Evolutionary conservation across 2,797 vertebrate species (phyloP).

Genomic region (Tiaroga cobitis): DNA sequence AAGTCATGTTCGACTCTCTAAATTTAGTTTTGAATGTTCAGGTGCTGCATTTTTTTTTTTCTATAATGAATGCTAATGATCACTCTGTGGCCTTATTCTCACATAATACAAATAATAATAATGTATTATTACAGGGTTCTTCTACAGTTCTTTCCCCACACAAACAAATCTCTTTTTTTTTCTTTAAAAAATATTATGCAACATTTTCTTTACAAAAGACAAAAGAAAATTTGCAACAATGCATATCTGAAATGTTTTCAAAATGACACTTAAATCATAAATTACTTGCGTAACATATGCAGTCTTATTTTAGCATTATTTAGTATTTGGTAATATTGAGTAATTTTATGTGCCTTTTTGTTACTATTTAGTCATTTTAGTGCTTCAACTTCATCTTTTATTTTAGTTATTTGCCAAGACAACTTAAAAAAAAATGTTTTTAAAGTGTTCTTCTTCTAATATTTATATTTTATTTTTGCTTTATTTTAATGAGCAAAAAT

Average conservation of each 20-base stretch:
- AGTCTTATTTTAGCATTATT: neutral
- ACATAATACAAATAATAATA: neutral
- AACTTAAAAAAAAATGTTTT: no score
- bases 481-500: neutral
- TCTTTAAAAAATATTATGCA: neutral
- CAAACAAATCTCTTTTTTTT: neutral
- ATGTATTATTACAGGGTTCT: neutral
- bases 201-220: neutral
- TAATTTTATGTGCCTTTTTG: neutral
- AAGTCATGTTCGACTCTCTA: neutral
- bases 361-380: neutral
- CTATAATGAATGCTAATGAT: neutral
- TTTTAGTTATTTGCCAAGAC: neutral
- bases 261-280: neutral
- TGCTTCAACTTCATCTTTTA: neutral
- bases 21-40: no score
- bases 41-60: no score
- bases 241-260: neutral
- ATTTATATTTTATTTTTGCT: neutral
- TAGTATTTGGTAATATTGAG: neutral
- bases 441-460: neutral
- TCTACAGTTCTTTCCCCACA: neutral
- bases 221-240: neutral
- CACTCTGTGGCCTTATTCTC: neutral
- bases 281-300: neutral